Percentiles rank a stretch among this genome's conserved stretches.
Evolutionary conservation across 2,888 invertebrate species (phyloP).

Genomic region (Julus scanicus): DNA sequence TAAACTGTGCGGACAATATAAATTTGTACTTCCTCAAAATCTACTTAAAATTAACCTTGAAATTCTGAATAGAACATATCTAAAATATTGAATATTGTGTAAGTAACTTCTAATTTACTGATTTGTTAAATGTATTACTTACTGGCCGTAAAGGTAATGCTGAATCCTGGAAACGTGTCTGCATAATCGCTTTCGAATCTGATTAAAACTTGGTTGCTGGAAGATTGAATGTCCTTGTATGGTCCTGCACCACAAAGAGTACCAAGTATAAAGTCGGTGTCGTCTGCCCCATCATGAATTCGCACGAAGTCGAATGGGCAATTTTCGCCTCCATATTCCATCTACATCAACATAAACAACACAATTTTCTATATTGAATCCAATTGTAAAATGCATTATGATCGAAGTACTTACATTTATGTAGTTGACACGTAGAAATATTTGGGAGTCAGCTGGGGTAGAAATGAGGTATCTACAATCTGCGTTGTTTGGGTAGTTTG

Average conservation of each 20-base stretch:
- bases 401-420: neutral
- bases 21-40: no score
- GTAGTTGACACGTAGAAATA: neutral
- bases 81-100: no score
- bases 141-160: neutral
- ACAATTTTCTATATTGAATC: neutral
- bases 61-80: no score
- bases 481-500: slow-evolving; percentile 3
- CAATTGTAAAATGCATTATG: no score
- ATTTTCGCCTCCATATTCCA: neutral
- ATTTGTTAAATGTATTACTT: neutral
- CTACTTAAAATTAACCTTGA: no score
- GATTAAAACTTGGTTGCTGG: neutral
- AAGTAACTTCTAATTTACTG: no score
- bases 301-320: neutral
- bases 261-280: neutral
- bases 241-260: neutral
- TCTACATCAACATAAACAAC: neutral
- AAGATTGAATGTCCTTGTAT: neutral
- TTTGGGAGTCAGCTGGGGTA: neutral
- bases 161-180: neutral
- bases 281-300: neutral
- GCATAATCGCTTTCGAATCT: neutral
- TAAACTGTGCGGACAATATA: no score
- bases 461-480: neutral